phyloP scores from a whole-genome alignment of 1,140 invertebrate genomes.

The Bombyx mandarina region DNA sequence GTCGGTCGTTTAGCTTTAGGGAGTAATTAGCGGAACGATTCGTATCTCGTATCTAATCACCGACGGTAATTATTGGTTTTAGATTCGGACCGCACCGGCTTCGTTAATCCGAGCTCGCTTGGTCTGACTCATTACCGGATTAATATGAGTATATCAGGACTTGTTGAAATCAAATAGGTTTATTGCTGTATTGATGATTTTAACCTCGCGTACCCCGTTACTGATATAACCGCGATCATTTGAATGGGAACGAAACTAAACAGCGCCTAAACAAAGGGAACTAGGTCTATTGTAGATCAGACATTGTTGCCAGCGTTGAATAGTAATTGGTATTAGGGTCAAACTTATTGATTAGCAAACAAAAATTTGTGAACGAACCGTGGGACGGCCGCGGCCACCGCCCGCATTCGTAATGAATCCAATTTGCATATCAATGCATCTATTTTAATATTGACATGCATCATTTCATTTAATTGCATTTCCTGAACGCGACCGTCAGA shows the following conservation, averaged over 20 bases:
- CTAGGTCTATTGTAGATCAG: constrained; percentile 28
- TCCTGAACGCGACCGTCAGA: constrained; percentile 25
- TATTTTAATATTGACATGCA: constrained; percentile 63
- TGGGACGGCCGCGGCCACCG: constrained; percentile 40
- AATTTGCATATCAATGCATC: constrained; percentile 65
- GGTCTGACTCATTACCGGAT: too few relatives aligned
- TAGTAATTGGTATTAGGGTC: constrained; percentile 48
- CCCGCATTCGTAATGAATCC: constrained; percentile 39
- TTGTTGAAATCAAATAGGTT: not conserved
- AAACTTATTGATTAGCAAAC: constrained; percentile 58
- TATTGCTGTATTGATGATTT: not conserved
- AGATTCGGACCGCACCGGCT: constrained; percentile 19
- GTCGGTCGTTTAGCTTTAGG: constrained; percentile 61
- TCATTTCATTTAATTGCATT: constrained; percentile 65
- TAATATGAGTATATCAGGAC: too few relatives aligned
- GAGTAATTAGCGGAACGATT: constrained; percentile 66
- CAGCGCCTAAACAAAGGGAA: constrained; percentile 15
- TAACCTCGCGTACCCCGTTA: too few relatives aligned
- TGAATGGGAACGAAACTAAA: constrained; percentile 18
- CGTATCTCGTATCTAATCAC: constrained; percentile 64
- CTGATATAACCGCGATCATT: not conserved
- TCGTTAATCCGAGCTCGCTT: too few relatives aligned
- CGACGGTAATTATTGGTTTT: constrained; percentile 53
- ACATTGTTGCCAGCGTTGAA: constrained; percentile 38
- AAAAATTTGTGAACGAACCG: constrained; percentile 53